Percentiles rank a stretch among this genome's conserved stretches.
Conservation (phyloP, 2,797 vertebrate species). For the Gymnothorax javanicus region DNA sequence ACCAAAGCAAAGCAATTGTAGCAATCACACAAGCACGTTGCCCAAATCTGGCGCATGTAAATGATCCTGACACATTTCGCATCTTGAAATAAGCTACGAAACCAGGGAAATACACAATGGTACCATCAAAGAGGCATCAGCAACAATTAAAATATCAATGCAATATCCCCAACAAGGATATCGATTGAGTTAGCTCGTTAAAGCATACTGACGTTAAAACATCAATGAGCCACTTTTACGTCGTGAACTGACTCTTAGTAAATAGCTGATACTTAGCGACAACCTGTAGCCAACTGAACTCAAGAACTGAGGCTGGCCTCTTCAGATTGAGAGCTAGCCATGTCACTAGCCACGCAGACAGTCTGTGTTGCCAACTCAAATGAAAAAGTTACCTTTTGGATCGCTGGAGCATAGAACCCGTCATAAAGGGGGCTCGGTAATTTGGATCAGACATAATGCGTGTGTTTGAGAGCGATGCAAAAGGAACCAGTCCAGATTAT, state of each 20-base stretch:
- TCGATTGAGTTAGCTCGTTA: too few relatives aligned
- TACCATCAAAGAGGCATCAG: neutral
- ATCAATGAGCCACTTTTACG: too few relatives aligned
- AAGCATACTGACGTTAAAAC: too few relatives aligned
- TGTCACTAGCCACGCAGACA: neutral
- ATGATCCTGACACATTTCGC: too few relatives aligned
- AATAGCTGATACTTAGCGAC: neutral
- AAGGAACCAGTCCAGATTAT: conserved; percentile 2
- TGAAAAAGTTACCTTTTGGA: conserved; percentile 82
- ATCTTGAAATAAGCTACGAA: too few relatives aligned
- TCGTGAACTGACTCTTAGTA: too few relatives aligned
- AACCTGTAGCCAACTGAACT: neutral
- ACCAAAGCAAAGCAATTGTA: neutral
- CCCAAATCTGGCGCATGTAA: too few relatives aligned
- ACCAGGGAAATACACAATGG: too few relatives aligned
- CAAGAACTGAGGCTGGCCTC: neutral
- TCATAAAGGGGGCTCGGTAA: conserved; percentile 80
- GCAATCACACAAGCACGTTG: neutral
- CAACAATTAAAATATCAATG: neutral
- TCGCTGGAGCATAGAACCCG: conserved; percentile 80
- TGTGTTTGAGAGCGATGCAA: neutral
- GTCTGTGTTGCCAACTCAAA: neutral
- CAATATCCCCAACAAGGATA: neutral
- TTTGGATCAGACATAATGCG: conserved; percentile 87
- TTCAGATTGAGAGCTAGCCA: neutral